Evolutionary conservation across 1,140 invertebrate species (phyloP).

Genomic region (Heliconius nattereri): DNA sequence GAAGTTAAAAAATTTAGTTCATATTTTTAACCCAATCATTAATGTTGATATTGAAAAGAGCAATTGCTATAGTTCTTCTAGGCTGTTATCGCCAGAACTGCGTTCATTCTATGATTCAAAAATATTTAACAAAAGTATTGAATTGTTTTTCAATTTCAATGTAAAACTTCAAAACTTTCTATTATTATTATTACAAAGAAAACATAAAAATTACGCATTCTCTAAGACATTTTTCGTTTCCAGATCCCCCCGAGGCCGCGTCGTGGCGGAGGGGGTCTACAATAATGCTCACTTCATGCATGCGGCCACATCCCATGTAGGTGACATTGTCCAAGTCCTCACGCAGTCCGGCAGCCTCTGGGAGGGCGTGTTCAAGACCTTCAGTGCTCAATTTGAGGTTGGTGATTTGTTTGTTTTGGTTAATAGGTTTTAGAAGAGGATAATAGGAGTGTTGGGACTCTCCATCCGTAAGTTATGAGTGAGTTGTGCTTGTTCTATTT

Average conservation of each 20-base stretch:
- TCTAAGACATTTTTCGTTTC: neutral
- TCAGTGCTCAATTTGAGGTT: slow-evolving; percentile 90
- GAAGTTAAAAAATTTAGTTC: too few species aligned
- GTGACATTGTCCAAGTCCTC: slow-evolving; percentile 90
- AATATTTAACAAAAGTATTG: too few species aligned
- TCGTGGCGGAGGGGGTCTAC: slow-evolving; percentile 91
- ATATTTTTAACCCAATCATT: too few species aligned
- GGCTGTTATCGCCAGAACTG: too few species aligned
- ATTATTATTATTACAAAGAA: too few species aligned
- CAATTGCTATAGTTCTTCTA: too few species aligned
- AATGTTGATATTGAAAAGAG: too few species aligned
- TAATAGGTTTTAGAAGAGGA: neutral
- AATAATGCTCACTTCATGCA: slow-evolving; percentile 94
- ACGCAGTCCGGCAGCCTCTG: slow-evolving; percentile 90
- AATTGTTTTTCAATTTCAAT: too few species aligned
- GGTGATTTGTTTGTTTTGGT: slow-evolving; percentile 35
- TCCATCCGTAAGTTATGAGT: neutral
- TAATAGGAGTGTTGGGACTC: neutral
- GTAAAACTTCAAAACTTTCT: too few species aligned
- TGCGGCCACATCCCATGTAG: slow-evolving; percentile 90
- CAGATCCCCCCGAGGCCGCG: slow-evolving; percentile 85
- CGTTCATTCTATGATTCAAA: too few species aligned
- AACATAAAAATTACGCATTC: too few species aligned
- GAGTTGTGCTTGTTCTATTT: neutral
- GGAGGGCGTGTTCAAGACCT: slow-evolving; percentile 93